Conservation (phyloP, 1,140 invertebrate species). For the Papilio aristodemus region DNA sequence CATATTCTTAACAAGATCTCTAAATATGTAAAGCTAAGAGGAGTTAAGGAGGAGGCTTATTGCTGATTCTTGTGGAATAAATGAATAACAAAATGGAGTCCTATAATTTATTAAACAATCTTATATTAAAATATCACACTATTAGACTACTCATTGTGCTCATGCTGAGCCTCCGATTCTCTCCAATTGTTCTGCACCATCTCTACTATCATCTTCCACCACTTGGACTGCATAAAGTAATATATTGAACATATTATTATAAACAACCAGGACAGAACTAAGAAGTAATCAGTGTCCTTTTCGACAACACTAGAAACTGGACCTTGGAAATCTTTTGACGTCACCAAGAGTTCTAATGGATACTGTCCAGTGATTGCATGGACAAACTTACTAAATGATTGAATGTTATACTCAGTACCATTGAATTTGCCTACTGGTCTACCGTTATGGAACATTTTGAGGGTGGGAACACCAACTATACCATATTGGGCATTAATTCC, state of each 20-base stretch:
- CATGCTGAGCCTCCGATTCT: slow-evolving; percentile 94
- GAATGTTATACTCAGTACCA: slow-evolving; percentile 89
- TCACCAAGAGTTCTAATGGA: slow-evolving; percentile 83
- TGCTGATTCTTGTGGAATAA: too few species aligned
- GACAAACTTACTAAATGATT: slow-evolving; percentile 91
- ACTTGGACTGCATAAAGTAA: slow-evolving; percentile 88
- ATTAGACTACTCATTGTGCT: slow-evolving; percentile 84
- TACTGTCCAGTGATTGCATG: slow-evolving; percentile 88
- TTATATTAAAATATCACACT: slow-evolving; percentile 36
- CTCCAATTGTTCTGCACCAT: slow-evolving; percentile 93
- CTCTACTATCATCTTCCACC: slow-evolving; percentile 91
- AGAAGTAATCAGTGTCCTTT: slow-evolving; percentile 89
- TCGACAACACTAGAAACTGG: slow-evolving; percentile 87
- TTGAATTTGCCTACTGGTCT: slow-evolving; percentile 93
- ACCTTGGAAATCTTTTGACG: slow-evolving; percentile 88
- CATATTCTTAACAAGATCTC: too few species aligned
- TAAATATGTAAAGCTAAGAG: too few species aligned
- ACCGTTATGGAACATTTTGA: slow-evolving; percentile 96
- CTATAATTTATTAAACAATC: slow-evolving; percentile 37
- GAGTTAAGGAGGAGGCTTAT: too few species aligned
- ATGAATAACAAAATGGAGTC: not conserved
- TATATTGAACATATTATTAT: slow-evolving; percentile 88
- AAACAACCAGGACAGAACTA: slow-evolving; percentile 92
- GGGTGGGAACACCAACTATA: slow-evolving; percentile 94
- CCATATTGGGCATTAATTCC: slow-evolving; percentile 95